Evolutionary conservation across 2,113 vertebrate species (phyloP).

Genomic region (Gavia stellata): DNA sequence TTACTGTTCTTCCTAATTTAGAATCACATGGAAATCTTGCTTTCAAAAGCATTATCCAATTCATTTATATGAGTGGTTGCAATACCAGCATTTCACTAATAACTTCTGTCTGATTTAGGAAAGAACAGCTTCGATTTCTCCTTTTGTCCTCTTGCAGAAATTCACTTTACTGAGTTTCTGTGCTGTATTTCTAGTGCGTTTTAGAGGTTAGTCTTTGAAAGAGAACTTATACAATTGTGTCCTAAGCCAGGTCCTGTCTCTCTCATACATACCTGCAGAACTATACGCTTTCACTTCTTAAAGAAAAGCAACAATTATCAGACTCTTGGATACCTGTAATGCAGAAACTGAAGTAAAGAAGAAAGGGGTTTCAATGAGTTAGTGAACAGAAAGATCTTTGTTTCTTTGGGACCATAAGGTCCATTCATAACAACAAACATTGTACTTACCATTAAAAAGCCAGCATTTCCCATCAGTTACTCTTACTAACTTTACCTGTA

Average conservation of each 20-base stretch:
- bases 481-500: not conserved
- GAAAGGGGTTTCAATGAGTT: not conserved
- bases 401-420: not conserved
- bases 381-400: not conserved
- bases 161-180: not conserved
- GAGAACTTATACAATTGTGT: not conserved
- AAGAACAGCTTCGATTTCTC: not conserved
- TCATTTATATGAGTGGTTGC: slow-evolving; percentile 18
- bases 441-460: not conserved
- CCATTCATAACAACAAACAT: not conserved
- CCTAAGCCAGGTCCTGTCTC: not conserved
- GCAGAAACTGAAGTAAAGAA: not conserved
- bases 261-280: not conserved
- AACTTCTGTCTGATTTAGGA: not conserved
- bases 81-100: not conserved
- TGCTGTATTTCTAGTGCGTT: not conserved
- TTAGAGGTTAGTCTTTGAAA: not conserved
- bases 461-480: not conserved
- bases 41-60: slow-evolving; percentile 36
- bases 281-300: not conserved
- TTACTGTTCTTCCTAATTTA: slow-evolving; percentile 54
- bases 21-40: slow-evolving; percentile 34
- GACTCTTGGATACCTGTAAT: not conserved
- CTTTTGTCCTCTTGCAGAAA: not conserved
- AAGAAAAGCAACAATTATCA: not conserved